Evolutionary conservation across 1,140 invertebrate genomes (phyloP).

Genomic region (Solenopsis fugax): DNA sequence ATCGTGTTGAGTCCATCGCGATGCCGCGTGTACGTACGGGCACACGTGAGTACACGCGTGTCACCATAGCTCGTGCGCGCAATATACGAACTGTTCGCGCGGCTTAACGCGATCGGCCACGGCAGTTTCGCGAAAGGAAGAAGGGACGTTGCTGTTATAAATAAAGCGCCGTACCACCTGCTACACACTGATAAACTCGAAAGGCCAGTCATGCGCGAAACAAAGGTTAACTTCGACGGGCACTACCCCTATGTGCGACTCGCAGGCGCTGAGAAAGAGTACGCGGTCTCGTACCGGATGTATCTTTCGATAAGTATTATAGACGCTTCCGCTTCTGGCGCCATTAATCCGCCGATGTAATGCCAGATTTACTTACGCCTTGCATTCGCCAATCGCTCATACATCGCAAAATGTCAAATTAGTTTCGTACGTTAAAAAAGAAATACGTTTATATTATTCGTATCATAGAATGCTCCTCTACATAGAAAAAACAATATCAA

Average conservation of each 20-base stretch:
- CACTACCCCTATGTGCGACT: constrained; percentile 66
- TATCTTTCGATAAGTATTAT: constrained; percentile 75
- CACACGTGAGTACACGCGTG: constrained; percentile 32
- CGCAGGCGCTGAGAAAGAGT: constrained; percentile 41
- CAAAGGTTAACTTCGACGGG: constrained; percentile 80
- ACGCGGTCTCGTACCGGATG: constrained; percentile 65
- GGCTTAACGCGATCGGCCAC: constrained; percentile 69
- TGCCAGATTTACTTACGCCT: constrained; percentile 6
- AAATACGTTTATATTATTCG: background rate
- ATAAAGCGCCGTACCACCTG: constrained; percentile 80
- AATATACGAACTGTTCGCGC: constrained; percentile 53
- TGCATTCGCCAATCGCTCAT: background rate
- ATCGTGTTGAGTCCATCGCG: background rate
- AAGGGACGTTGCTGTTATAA: constrained; percentile 78
- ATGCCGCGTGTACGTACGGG: background rate
- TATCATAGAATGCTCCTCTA: no score
- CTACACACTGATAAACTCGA: constrained; percentile 80
- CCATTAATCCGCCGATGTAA: constrained; percentile 50
- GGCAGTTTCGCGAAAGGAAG: constrained; percentile 61
- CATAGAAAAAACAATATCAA: no score
- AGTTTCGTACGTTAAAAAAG: background rate
- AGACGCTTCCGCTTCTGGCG: constrained; percentile 43
- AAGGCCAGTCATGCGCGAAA: constrained; percentile 81
- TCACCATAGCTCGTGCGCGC: constrained; percentile 38
- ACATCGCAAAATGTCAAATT: no score